phyloP scores from a whole-genome alignment of 2,888 invertebrate genomes.

The Euclidia mi region DNA sequence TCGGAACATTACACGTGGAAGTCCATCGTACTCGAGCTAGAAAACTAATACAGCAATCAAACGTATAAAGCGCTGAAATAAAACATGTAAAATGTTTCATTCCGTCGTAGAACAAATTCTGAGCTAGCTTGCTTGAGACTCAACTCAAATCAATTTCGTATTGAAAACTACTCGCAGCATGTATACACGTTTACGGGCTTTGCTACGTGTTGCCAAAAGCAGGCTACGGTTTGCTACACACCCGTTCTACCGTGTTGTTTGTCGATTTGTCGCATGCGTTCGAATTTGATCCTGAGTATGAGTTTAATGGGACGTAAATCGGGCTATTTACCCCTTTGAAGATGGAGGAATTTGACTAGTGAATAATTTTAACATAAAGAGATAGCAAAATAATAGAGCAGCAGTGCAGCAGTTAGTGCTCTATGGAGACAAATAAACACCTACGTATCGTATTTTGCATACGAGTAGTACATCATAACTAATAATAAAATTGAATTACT shows the following conservation, averaged over 20 bases:
- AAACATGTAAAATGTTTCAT: slow-evolving; percentile 35
- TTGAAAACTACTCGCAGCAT: slow-evolving; percentile 56
- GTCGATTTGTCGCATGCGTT: slow-evolving; percentile 1
- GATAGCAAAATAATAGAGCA: too few relatives aligned
- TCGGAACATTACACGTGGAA: not conserved
- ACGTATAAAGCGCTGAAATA: slow-evolving; percentile 41
- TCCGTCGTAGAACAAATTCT: slow-evolving; percentile 45
- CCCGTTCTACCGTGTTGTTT: not conserved
- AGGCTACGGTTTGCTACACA: slow-evolving; percentile 26
- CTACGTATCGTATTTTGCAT: too few relatives aligned
- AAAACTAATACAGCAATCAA: slow-evolving; percentile 45
- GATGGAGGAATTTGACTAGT: too few relatives aligned
- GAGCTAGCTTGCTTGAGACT: slow-evolving; percentile 18
- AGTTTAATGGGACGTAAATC: too few relatives aligned
- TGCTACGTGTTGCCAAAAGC: slow-evolving; percentile 43
- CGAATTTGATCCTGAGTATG: too few relatives aligned
- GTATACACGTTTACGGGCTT: slow-evolving; percentile 53
- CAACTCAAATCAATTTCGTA: slow-evolving; percentile 57
- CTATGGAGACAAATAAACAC: too few relatives aligned
- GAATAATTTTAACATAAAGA: too few relatives aligned
- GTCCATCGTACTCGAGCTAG: slow-evolving; percentile 9
- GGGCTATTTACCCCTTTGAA: too few relatives aligned
- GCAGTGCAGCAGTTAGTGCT: too few relatives aligned
- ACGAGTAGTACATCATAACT: too few relatives aligned
- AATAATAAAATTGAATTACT: too few relatives aligned